Evolutionary conservation across 1,140 invertebrate genomes (phyloP).

Genomic region (Drosophila nebulosa): DNA sequence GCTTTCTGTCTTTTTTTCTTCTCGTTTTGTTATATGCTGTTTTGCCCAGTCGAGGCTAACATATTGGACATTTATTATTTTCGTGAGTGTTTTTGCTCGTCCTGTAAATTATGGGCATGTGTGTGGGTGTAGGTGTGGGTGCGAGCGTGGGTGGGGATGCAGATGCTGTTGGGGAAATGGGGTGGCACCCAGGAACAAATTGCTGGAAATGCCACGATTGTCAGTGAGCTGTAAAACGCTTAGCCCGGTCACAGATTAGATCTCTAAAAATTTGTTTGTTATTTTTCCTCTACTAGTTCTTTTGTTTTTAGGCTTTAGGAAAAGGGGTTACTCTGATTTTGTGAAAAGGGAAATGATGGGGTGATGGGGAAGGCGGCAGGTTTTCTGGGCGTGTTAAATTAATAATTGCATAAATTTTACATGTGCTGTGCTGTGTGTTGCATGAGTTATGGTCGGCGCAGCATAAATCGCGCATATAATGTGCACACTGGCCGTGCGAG

Average conservation of each 20-base stretch:
- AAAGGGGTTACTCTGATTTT: neutral
- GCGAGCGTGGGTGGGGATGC: slow-evolving; percentile 1
- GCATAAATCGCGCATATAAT: slow-evolving; percentile 80
- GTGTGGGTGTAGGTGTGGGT: neutral
- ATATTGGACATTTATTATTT: slow-evolving; percentile 80
- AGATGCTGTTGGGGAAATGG: neutral
- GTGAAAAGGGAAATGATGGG: neutral
- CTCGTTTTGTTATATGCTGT: slow-evolving; percentile 19
- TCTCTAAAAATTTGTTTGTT: slow-evolving; percentile 14
- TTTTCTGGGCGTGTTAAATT: slow-evolving; percentile 66
- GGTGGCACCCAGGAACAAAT: neutral
- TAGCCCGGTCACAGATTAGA: slow-evolving; percentile 42
- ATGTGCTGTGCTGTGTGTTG: slow-evolving; percentile 64
- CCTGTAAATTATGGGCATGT: slow-evolving; percentile 61
- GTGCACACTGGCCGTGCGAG: slow-evolving; percentile 80
- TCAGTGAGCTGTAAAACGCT: slow-evolving; percentile 27
- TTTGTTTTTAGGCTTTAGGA: slow-evolving; percentile 2
- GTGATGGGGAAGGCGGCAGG: slow-evolving; percentile 1
- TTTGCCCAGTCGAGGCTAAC: slow-evolving; percentile 61
- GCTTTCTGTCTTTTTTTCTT: slow-evolving; percentile 59
- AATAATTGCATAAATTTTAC: slow-evolving; percentile 81
- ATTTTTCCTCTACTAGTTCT: neutral
- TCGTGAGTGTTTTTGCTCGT: slow-evolving; percentile 77
- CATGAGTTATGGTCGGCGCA: slow-evolving; percentile 75
- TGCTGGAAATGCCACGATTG: slow-evolving; percentile 9